Base-by-base conservation (phyloP, 92 coral and sea anemone genomes). In the Parazoanthus darwini region DNA sequence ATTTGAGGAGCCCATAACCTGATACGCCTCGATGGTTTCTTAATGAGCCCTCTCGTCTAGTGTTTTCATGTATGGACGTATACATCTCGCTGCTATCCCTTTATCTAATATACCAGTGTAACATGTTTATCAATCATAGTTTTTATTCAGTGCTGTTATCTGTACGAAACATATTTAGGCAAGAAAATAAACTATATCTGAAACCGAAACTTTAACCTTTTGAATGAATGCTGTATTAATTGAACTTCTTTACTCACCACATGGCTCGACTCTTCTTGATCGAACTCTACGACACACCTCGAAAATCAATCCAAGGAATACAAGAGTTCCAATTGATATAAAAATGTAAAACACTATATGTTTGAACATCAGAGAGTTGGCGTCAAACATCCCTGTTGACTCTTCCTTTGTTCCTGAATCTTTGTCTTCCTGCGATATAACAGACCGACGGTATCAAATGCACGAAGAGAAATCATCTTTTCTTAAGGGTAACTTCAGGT, bases 321-420 rank as follows among this genome's bases (percentile, higher is more conserved):
- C 51, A 15, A 75, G 79, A 14, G 3, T 26, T 15, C 74, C 90
- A 16, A 86, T 26, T 20, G 77, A 7, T 42, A 68, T 54, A 1
- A 82, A 18, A 29, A 39, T 25, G 67, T 43, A 79, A 22, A 25
- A 46, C 59, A 82, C 29, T 20, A 89, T 2, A 4, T 58, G 73
- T 54, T 82, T 86, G 85, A 92, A 92, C 37, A 86, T 74, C 0
- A 10, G 39, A 8, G 89, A 85, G 9, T 89, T 70, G 13, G 78
- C 73, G 35, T 92, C 94, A 83, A 92, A 89, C 39, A 92, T 68
- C 8, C 94, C 94, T 23, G 94, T 89, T 3, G 92, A 29, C n/a
- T 75, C 25, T 84, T 92, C 94, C 2, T 48, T 51, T 25, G 43
- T 44, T 59, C 81, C 94, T 15, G 85, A 37, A 4, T 76, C 80